Percentiles rank a stretch among this genome's conserved stretches.
Conservation (phyloP, 2,888 invertebrate species). For the Aporophyla lueneburgensis region DNA sequence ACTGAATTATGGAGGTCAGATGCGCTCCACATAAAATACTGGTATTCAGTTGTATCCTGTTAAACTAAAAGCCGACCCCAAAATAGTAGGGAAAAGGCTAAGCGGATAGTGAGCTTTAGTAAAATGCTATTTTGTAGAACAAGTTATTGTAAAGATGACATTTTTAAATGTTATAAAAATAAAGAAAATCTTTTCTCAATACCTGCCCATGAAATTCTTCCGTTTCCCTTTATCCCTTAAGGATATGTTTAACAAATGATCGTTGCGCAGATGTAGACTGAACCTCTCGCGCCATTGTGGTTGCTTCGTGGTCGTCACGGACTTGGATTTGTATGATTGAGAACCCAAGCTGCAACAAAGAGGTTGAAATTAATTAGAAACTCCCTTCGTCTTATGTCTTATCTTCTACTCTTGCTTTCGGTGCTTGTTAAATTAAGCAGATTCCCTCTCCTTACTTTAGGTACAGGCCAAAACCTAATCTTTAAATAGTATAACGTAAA, state of each 20-base stretch:
- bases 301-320: constrained; percentile 73
- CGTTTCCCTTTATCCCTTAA: constrained; percentile 85
- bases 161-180: neutral
- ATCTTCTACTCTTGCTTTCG: neutral
- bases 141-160: neutral
- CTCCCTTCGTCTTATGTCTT: neutral
- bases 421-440: too few species aligned
- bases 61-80: too few species aligned
- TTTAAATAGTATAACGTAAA: too few species aligned
- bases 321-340: constrained; percentile 81
- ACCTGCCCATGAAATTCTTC: constrained; percentile 87
- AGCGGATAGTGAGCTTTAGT: neutral
- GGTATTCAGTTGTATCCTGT: too few species aligned
- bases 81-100: too few species aligned
- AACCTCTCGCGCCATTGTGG: constrained; percentile 85
- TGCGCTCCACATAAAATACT: too few species aligned
- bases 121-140: neutral
- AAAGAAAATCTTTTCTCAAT: constrained; percentile 16
- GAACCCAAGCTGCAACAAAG: constrained; percentile 78
- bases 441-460: neutral
- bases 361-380: constrained; percentile 10
- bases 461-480: too few species aligned
- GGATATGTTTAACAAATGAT: constrained; percentile 77
- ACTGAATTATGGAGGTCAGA: too few species aligned
- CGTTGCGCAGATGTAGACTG: constrained; percentile 77